Evolutionary conservation across 2,888 invertebrate species (phyloP), one percentile per base, ranked within the genome.

Genomic region (Cheilosia vulpina): DNA sequence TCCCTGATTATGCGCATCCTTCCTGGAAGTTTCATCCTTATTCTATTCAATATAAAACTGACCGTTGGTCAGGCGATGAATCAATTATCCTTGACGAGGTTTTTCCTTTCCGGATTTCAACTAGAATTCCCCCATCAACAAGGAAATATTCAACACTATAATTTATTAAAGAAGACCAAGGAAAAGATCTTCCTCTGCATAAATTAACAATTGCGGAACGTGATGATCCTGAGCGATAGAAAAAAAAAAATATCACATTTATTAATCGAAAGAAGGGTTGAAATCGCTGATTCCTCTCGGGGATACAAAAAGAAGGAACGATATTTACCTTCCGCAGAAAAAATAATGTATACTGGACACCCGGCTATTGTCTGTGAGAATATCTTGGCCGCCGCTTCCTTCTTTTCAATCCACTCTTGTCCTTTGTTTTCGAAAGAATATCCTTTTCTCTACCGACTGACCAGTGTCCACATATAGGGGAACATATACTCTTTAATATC

Each of bases 11-110:
- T 55, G 52, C 73, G 80, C 81, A 85, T 85, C 85, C 81, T 85
- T 85, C 85, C 85, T 81, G 85, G 72, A 81, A 66, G 27, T 62
- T 47, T 65, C 24, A 55, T 69, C 53, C 52, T 50, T 43, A 45
- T 76, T 76, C 66, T 73, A 55, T 85, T 85, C 50, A 52, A 52
- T 47, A 47, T 47, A 24, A 52, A 76, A 87, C 76, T 88, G 88
- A 88, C 88, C 88, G 88, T 88, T 88, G 88, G 88, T 88, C 88
- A 88, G 83, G 88, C 88, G 88, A 88, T 88, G 88, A 88, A 88
- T 88, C 88, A 88, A 88, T 88, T 88, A 88, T 88, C 87, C 84
- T 85, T 85, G 85, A 85, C 85, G 81, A 77, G 76, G 76, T 66
- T 60, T 78, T 68, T 47, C 52, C 60, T 75, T 78, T 55, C 79